phyloP scores from a whole-genome alignment of 2,113 vertebrate species.

The Oenanthe oenanthe region DNA sequence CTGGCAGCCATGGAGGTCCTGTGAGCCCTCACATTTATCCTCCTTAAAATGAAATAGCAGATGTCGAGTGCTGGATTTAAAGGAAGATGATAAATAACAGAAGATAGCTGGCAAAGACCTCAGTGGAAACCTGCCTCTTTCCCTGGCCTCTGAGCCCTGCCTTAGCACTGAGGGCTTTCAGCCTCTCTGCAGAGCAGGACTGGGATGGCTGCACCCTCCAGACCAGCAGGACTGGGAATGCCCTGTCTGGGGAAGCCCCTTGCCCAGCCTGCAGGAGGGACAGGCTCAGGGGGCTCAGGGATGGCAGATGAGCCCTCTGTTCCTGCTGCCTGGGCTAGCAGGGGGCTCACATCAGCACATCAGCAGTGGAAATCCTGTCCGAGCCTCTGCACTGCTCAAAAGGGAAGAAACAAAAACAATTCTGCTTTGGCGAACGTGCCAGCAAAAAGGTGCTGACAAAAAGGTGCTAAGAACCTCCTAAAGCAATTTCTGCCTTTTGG shows the following conservation, averaged over 20 bases:
- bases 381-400: not conserved
- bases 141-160: not conserved
- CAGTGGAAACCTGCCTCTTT: not conserved
- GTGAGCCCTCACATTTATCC: not conserved
- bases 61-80: not conserved
- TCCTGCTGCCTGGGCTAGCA: not conserved
- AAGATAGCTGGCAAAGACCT: not conserved
- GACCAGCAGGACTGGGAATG: no score
- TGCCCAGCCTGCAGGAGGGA: rapidly evolving
- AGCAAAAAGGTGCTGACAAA: not conserved
- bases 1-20: not conserved
- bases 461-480: not conserved
- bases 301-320: rapidly evolving
- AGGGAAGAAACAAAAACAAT: not conserved
- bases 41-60: not conserved
- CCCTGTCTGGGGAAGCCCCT: not conserved
- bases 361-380: not conserved
- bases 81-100: not conserved
- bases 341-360: rapidly evolving
- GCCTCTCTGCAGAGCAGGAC: rapidly evolving
- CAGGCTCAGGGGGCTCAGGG: not conserved
- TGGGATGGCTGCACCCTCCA: rapidly evolving
- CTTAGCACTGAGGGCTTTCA: not conserved
- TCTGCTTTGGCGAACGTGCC: not conserved
- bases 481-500: not conserved